Evolutionary conservation across 1,140 invertebrate genomes (phyloP), one percentile per base, ranked within the genome.

Genomic region (Pseudobourletiella spinata): DNA sequence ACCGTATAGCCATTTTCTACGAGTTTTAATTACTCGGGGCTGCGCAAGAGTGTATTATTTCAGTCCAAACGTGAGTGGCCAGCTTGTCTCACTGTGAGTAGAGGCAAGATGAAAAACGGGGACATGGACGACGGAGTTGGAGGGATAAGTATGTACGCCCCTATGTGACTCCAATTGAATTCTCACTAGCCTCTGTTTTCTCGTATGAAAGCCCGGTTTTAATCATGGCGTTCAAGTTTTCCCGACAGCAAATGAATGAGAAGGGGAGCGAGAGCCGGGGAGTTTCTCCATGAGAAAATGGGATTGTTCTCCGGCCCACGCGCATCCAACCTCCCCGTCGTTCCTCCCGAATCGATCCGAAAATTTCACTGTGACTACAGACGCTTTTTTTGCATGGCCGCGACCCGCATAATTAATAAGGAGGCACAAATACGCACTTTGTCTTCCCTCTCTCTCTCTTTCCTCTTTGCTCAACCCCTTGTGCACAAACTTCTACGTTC

Each of bases 241-340:
- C 46, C 57, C 26, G 63, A 54, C 56, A 64, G 63, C 57, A 64
- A 64, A 64, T 64, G 57, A 64, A 59, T 64, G 63, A 64, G 57
- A 42, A 64, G 63, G 63, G 63, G 57, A 59, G 58, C 59, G 60
- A 64, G 60, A 59, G 29, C 56, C 52, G 57, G 63, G 63, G 54
- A 51, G 51, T 55, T 55, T 20, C 52, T 48, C 46, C 63, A 48
- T 59, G 39, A 50, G 39, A 64, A 58, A 64, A 60, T 60, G 63
- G 63, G 63, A 64, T 64, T 64, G 63, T 64, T 64, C 63, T 64
- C 57, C 28, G 28, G 20, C 32, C 32, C 24, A 22, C 46, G 62
- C 62, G 62, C 62, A 64, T 64, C 54, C 44, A 64, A 57, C 54
- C 55, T 18, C 26, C 22, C 14, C 57, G 43, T 59, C 56, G 55